phyloP scores from a whole-genome alignment of 2,888 invertebrate genomes.

The Nycteola revayana region DNA sequence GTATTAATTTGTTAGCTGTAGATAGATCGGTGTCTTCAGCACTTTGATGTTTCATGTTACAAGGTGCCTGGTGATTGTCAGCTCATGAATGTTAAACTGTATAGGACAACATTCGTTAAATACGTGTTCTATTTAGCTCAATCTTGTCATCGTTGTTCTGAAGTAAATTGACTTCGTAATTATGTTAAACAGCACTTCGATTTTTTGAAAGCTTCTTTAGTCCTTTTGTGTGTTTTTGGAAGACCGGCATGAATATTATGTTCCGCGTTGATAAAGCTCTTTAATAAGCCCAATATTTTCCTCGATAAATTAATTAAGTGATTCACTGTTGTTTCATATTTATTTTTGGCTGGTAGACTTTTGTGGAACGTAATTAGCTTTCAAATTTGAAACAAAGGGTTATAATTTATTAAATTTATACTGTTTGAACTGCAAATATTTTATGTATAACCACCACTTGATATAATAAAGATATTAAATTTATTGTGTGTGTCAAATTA shows the following conservation, averaged over 20 bases:
- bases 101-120: conserved; percentile 50
- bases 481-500: conserved; percentile 40
- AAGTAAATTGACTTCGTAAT: not conserved
- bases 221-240: no score
- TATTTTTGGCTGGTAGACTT: not conserved
- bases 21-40: conserved; percentile 56
- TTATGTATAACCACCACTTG: conserved; percentile 5
- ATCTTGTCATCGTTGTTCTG: conserved; percentile 29
- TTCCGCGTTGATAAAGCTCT: no score
- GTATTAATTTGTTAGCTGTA: conserved; percentile 74
- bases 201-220: no score
- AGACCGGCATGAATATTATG: no score
- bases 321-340: not conserved
- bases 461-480: conserved; percentile 17
- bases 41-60: conserved; percentile 77
- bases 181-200: not conserved
- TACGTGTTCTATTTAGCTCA: conserved; percentile 35
- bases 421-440: conserved; percentile 6
- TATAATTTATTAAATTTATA: conserved; percentile 2
- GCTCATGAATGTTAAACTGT: conserved; percentile 51
- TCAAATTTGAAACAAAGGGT: conserved; percentile 2
- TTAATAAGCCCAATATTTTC: not conserved
- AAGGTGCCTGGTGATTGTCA: conserved; percentile 72
- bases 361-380: not conserved
- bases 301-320: not conserved